Base-by-base conservation (phyloP, 2,797 vertebrate species). In the Intellagama lesueurii region DNA sequence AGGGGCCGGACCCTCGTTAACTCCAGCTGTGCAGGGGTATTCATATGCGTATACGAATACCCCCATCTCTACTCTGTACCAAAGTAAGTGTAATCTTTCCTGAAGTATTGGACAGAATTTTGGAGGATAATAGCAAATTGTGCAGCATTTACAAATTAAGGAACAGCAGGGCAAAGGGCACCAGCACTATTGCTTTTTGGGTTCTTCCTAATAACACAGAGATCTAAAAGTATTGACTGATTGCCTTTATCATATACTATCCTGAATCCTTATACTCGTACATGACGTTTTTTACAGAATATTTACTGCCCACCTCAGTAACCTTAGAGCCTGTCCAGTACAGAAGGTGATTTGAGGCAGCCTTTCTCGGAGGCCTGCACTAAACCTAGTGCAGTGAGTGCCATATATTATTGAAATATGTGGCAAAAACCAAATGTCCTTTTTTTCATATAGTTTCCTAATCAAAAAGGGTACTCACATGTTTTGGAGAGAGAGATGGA, bases 21-120 rank as follows among this genome's bases (percentile, higher is more conserved):
- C 1, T 40, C 40, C 40, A 40, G 40, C 40, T 40, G 40, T 40
- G 40, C 40, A 40, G 40, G 40, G 40, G 40, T 40, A 40, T 40
- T 40, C 40, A 3, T 40, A 40, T 2, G 3, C 3, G 40, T 2
- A 40, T 40, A 40, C 40, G 40, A 40, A 40, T 40, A 40, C 40
- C 3, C 40, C 40, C 40, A 40, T 64, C 19, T 64, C 16, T 64
- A 22, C 3, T 64, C 2, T 28, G 81, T 52, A 44, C 91, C 86
- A 80, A 2, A 84, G 68, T 82, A 87, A 64, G 40, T 87, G 70
- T 56, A 75, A 81, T 88, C 85, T 91, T 82, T 77, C 75, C 81
- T 92, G 40, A 14, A 7, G 73, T 56, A 56, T 56, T 56, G 12
- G 52, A 7, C 12, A 56, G 12, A 8, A 56, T 56, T 56, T 56